Conservation (phyloP, 2,113 vertebrate genomes). For the Percopsis transmontana region DNA sequence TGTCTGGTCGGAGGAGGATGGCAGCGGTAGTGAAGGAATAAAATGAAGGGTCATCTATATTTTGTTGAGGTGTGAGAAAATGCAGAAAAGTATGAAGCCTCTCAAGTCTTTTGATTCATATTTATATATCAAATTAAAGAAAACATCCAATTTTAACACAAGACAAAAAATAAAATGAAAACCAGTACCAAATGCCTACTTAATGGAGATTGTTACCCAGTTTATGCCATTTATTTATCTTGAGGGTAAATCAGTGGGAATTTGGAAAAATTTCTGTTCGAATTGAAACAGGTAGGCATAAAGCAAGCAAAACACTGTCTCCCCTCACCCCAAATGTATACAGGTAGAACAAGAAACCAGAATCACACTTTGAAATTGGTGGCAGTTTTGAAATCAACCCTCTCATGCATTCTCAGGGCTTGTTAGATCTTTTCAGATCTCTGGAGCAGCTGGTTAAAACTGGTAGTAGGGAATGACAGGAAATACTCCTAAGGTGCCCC, state of each 20-base stretch:
- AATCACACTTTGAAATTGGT: no score
- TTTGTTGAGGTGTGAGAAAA: constrained; percentile 26
- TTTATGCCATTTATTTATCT: constrained; percentile 1
- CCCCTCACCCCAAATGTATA: background rate
- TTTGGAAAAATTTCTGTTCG: background rate
- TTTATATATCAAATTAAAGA: background rate
- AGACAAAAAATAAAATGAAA: no score
- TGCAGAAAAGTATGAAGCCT: constrained; percentile 22
- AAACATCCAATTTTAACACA: background rate
- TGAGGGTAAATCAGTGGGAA: constrained; percentile 11
- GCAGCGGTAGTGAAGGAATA: constrained; percentile 25
- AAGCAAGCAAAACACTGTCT: background rate
- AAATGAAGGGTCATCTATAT: constrained; percentile 29
- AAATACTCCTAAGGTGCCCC: no score
- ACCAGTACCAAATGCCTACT: constrained; percentile 2
- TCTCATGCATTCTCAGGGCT: no score
- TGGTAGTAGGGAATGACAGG: no score
- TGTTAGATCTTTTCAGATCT: no score
- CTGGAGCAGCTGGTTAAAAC: no score
- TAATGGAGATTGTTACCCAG: background rate
- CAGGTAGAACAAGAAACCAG: no score
- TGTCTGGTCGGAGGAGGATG: constrained; percentile 63
- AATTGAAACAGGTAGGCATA: background rate
- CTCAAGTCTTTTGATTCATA: constrained; percentile 17
- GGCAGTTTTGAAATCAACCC: no score